Percentiles rank a stretch among this genome's conserved stretches.
These are phyloP conservation scores for human (Homo sapiens) DNA, from an alignment of 2,113 vertebrate genomes.

Conservation along the genomic window DNA sequence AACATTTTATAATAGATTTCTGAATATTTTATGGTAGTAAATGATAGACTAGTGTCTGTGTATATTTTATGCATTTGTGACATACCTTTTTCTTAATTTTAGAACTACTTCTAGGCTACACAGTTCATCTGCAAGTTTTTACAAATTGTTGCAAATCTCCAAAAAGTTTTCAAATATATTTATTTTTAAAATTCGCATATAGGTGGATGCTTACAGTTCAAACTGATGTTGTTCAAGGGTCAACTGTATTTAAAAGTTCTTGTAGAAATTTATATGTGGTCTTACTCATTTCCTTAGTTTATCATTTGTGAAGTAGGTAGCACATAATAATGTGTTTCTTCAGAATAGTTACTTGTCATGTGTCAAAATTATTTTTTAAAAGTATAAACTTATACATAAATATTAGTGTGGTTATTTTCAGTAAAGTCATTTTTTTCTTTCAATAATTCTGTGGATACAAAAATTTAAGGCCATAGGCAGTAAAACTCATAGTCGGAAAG, in stretches of 20 bases:
- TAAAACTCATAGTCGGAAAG: not conserved
- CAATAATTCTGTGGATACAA: not conserved
- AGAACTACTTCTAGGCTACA: not conserved
- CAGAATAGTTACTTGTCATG: not conserved
- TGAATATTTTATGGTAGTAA: not conserved
- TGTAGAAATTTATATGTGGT: not conserved
- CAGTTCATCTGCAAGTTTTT: not conserved
- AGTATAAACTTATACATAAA: not conserved
- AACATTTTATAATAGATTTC: not conserved
- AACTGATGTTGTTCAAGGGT: not conserved
- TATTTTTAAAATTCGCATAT: not conserved
- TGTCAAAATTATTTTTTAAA: not conserved
- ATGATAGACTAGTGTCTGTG: not conserved
- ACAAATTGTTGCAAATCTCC: not conserved
- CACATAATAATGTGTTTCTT: not conserved
- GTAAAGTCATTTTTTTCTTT: not conserved
- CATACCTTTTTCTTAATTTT: not conserved
- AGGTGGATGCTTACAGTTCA: not conserved
- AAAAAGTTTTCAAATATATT: not conserved
- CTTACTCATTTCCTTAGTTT: not conserved
- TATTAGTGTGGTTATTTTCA: not conserved
- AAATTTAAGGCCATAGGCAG: not conserved
- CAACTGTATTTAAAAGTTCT: not conserved
- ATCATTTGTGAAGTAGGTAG: not conserved
- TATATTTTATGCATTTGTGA: not conserved